phyloP scores from a whole-genome alignment of 2,113 vertebrate genomes.

The Psittacara wagleri region DNA sequence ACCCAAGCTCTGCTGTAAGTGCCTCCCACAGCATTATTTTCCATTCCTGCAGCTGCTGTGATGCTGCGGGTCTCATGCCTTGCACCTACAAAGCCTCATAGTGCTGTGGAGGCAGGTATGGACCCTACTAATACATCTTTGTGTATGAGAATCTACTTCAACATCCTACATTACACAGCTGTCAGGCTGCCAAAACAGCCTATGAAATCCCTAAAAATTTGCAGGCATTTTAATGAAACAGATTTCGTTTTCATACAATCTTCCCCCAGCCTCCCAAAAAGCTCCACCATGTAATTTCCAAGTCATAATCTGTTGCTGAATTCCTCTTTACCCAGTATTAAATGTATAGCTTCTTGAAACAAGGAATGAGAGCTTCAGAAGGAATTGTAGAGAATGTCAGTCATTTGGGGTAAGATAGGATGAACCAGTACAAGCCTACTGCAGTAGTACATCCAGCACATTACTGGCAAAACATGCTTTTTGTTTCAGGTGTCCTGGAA shows the following conservation, averaged over 20 bases:
- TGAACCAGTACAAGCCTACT: not conserved
- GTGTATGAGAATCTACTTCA: not conserved
- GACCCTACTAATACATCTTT: not conserved
- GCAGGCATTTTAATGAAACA: not conserved
- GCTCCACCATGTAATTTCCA: not conserved
- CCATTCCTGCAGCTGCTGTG: not conserved
- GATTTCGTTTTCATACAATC: not conserved
- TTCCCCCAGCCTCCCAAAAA: fast-evolving
- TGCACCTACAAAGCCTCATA: not conserved
- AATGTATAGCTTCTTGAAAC: not conserved
- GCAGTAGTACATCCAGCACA: not conserved
- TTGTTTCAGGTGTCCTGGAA: not conserved
- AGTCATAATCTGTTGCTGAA: not conserved
- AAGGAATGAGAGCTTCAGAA: not conserved
- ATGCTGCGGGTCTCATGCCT: not conserved
- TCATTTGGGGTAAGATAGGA: not conserved
- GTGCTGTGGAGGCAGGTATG: not conserved
- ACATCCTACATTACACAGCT: not conserved
- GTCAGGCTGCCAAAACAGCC: not conserved
- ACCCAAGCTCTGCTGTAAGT: not conserved
- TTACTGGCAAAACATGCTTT: not conserved
- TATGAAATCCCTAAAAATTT: not conserved
- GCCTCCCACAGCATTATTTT: not conserved
- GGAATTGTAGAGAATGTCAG: not conserved
- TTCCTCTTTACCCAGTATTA: not conserved